Base-by-base conservation (phyloP, 2,888 invertebrate genomes). In the Hesperia comma region DNA sequence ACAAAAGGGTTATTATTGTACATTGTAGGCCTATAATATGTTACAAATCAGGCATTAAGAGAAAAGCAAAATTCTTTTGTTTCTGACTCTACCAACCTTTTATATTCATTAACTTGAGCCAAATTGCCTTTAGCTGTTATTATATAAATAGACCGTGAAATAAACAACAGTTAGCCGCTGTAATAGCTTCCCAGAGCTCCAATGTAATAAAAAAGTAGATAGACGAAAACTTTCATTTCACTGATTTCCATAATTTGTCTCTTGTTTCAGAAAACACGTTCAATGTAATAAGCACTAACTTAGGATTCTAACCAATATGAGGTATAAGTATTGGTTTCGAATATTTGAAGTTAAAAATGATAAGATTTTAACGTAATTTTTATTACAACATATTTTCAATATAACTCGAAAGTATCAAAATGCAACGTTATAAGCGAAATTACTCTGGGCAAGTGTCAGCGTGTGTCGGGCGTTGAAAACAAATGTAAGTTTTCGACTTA, bases 201-300 rank as follows among this genome's bases (percentile, higher is more conserved):
- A 32, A 53, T 32, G 37, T 56, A 57, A 56, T 57, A 21, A 49
- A 57, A 32, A 1, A 56, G 51, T 21, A 63, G 63, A 57, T 63
- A 63, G 58, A 64, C 40, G 40, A 37, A 19, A 15, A 61, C 40
- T 51, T 26, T 21, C n/a, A 26, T 63, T 46, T 40, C 8, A 2
- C 41, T 41, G 41, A 64, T 58, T 57, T 58, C 57, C 58, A 58
- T 64, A 58, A 64, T 58, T 41, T n/a, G 26, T 17, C 26, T 32
- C 57, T 64, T 56, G 32, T 19, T 53, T 46, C 58, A 58, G 61
- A 54, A 67, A 21, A 68, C 61, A 58, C 57, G 57, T 68, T 53
- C 79, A 78, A 73, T 72, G 77, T 79, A 58, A 58, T 32, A n/a
- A 58, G 17, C 4, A 32, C 33, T 60, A 6, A 17, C 43, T 49